phyloP scores from a whole-genome alignment of 1,140 invertebrate genomes.

The Oscheius sp. region DNA sequence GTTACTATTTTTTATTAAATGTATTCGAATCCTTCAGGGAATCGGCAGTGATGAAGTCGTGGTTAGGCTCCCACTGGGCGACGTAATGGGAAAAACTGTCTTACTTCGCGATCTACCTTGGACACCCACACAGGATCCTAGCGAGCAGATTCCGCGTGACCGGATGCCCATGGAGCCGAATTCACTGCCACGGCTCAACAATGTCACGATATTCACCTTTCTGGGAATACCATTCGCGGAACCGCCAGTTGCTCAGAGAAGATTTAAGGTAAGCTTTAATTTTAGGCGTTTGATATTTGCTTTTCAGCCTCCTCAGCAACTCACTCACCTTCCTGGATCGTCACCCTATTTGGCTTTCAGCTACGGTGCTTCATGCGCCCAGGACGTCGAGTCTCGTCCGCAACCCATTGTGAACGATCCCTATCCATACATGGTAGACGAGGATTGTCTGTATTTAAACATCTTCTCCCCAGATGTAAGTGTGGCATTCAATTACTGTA shows the following conservation, averaged over 20 bases:
- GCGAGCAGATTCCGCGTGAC: slow-evolving; percentile 45
- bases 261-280: slow-evolving; percentile 66
- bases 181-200: slow-evolving; percentile 49
- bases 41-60: slow-evolving; percentile 43
- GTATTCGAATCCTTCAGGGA: slow-evolving; percentile 28
- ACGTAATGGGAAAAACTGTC: slow-evolving; percentile 47
- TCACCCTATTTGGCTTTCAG: slow-evolving; percentile 46
- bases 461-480: slow-evolving; percentile 55
- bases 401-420: slow-evolving; percentile 48
- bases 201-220: slow-evolving; percentile 63
- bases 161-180: slow-evolving; percentile 47
- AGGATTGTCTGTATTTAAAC: slow-evolving; percentile 59
- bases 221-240: slow-evolving; percentile 73
- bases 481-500: neutral
- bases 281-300: neutral
- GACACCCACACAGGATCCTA: slow-evolving; percentile 52
- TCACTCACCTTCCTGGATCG: slow-evolving; percentile 50
- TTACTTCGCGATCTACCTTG: slow-evolving; percentile 48
- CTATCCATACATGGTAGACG: slow-evolving; percentile 51
- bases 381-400: slow-evolving; percentile 51
- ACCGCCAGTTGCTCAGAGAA: slow-evolving; percentile 68
- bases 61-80: slow-evolving; percentile 39
- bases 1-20: neutral
- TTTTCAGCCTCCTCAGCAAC: slow-evolving; percentile 49
- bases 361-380: slow-evolving; percentile 47